Evolutionary conservation across 2,113 vertebrate genomes (phyloP), one percentile per base, ranked within the genome.

Genomic region (Macrotis lagotis): DNA sequence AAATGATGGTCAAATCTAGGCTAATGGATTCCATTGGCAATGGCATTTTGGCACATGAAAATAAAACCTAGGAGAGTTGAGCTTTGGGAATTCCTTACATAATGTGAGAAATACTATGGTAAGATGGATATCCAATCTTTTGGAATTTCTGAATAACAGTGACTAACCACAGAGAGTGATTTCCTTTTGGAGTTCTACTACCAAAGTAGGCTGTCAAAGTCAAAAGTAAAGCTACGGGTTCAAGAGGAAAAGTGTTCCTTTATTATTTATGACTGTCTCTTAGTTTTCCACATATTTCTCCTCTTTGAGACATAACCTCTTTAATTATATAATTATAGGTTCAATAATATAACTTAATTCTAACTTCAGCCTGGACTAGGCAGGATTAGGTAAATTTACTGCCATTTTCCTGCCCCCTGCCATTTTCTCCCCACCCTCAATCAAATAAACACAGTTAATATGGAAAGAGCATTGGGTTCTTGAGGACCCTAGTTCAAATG

Each of bases 281-380:
- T 83, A 0, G 9, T 0, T 4, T 53, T 25, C 89, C 26, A 25
- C 2, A 0, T 53, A 22, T 91, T 83, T 91, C 55, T 50, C 25
- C 48, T 50, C 6, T 50, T 10, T 0, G 2, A 2, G 9, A 24
- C 1, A 22, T 12, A 49, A 2, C 50, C 25, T 14, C 49, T 26
- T 1, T 0, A 8, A 48, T 28, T 44, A 1, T 7, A 37, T 48
- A 25, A n/a, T 93, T 90, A 50, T 3, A 2, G 51, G 0, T 22
- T 50, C 31, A 0, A 50, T 11, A 25, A 3, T 49, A 48, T 48
- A n/a, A 52, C 9, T 0, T 74, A 59, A n/a, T 37, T 90, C 52
- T 37, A 51, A 24, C 11, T 22, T 88, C 26, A 16, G 48, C 12
- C 90, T 52, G 19, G 50, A 14, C 55, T 26, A 25, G 0, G 28